Conservation (phyloP, 2,888 invertebrate species). For the Agrotis segetum region DNA sequence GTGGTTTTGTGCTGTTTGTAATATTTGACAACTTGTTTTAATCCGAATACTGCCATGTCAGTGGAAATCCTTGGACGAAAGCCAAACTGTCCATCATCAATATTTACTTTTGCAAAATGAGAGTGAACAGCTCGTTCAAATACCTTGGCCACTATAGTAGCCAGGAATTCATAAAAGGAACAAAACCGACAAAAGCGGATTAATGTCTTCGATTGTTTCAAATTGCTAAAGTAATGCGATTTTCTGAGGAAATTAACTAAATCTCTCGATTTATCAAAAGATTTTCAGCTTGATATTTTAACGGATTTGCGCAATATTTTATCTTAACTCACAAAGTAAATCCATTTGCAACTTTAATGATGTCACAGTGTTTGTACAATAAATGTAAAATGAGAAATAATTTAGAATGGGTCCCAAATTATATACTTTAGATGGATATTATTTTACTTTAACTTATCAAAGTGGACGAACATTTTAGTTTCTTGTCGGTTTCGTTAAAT, state of each 20-base stretch:
- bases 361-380: conserved; percentile 40
- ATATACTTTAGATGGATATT: conserved; percentile 33
- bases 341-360: conserved; percentile 50
- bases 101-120: too few species aligned
- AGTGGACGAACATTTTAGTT: conserved; percentile 34
- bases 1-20: too few species aligned
- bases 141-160: too few species aligned
- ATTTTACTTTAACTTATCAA: conserved; percentile 38
- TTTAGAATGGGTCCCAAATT: conserved; percentile 35
- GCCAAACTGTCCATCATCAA: too few species aligned
- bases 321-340: conserved; percentile 38
- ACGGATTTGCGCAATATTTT: conserved; percentile 64
- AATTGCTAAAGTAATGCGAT: conserved; percentile 67
- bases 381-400: conserved; percentile 34
- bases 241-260: conserved; percentile 60
- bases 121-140: too few species aligned
- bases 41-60: too few species aligned
- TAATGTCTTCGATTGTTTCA: conserved; percentile 73
- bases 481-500: conserved; percentile 35
- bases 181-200: conserved; percentile 66
- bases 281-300: conserved; percentile 64
- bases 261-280: conserved; percentile 66
- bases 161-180: too few species aligned
- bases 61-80: too few species aligned
- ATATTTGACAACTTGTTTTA: too few species aligned